Percentiles rank a stretch among this genome's conserved stretches.
These are phyloP conservation scores for Rosalia funebris DNA, from an alignment of 2,888 invertebrate genomes.

Conservation along the genomic window DNA sequence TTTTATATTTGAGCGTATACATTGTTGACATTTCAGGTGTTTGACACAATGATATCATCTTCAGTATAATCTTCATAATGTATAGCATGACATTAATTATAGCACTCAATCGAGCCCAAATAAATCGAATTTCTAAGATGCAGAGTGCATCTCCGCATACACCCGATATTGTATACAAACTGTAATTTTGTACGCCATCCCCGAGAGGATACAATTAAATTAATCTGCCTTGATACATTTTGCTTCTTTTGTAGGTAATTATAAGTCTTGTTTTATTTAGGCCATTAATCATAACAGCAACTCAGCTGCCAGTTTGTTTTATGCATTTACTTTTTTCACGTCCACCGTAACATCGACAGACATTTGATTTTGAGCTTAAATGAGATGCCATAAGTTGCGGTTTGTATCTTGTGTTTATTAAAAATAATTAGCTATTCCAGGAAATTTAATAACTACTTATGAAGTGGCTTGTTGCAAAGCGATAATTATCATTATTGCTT, in stretches of 20 bases:
- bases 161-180: neutral
- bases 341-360: neutral
- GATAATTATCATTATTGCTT: conserved; percentile 2
- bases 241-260: conserved; percentile 23
- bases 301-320: conserved; percentile 34
- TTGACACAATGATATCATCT: too few relatives aligned
- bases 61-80: too few relatives aligned
- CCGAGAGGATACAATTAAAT: conserved; percentile 21
- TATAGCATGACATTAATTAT: too few relatives aligned
- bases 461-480: neutral
- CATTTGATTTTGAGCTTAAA: conserved; percentile 5
- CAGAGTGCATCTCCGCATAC: neutral
- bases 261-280: conserved; percentile 31
- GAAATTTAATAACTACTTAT: conserved; percentile 8
- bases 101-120: too few relatives aligned
- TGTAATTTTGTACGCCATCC: conserved; percentile 9
- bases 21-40: too few relatives aligned
- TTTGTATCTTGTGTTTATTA: neutral
- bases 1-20: too few relatives aligned
- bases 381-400: conserved; percentile 13
- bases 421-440: conserved; percentile 8
- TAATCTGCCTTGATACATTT: conserved; percentile 8
- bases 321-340: conserved; percentile 29
- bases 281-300: conserved; percentile 35
- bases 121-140: neutral